Evolutionary conservation across 2,888 invertebrate species (phyloP).

Genomic region (Chrysodeixis includens): DNA sequence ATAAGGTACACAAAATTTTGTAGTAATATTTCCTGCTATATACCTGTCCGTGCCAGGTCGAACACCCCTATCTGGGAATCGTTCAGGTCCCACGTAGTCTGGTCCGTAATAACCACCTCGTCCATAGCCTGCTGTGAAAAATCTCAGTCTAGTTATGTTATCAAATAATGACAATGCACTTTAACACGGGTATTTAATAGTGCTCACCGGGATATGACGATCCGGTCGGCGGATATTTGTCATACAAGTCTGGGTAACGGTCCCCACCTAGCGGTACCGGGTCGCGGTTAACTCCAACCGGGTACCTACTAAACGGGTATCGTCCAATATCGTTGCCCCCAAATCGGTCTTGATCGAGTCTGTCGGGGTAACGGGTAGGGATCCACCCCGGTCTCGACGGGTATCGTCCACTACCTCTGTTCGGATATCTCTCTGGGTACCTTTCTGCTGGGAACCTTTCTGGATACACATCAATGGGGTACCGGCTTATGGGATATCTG

Average conservation of each 20-base stretch:
- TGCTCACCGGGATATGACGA: slow-evolving; percentile 87
- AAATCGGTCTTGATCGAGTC: slow-evolving; percentile 85
- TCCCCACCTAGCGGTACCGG: slow-evolving; percentile 86
- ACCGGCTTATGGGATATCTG: slow-evolving; percentile 71
- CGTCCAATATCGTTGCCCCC: slow-evolving; percentile 80
- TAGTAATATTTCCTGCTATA: no score
- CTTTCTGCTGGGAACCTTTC: slow-evolving; percentile 79
- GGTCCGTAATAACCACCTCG: slow-evolving; percentile 82
- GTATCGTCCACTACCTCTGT: slow-evolving; percentile 73
- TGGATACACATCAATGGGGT: slow-evolving; percentile 70
- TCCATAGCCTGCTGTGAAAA: slow-evolving; percentile 74
- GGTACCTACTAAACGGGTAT: slow-evolving; percentile 84
- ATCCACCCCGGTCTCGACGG: slow-evolving; percentile 74
- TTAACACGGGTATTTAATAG: slow-evolving; percentile 38
- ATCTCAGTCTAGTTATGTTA: slow-evolving; percentile 40
- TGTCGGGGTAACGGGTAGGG: slow-evolving; percentile 83
- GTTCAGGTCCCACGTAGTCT: slow-evolving; percentile 77
- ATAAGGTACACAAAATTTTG: no score
- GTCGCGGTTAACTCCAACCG: slow-evolving; percentile 85
- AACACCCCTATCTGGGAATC: slow-evolving; percentile 85
- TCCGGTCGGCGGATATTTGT: slow-evolving; percentile 90
- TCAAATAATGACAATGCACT: slow-evolving; percentile 7
- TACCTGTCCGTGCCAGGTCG: slow-evolving; percentile 86
- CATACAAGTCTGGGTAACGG: slow-evolving; percentile 86
- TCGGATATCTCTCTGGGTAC: slow-evolving; percentile 78